Conservation (phyloP, 35 echinoderm and acorn worm genomes). For the Hemicentrotus pulcherrimus region DNA sequence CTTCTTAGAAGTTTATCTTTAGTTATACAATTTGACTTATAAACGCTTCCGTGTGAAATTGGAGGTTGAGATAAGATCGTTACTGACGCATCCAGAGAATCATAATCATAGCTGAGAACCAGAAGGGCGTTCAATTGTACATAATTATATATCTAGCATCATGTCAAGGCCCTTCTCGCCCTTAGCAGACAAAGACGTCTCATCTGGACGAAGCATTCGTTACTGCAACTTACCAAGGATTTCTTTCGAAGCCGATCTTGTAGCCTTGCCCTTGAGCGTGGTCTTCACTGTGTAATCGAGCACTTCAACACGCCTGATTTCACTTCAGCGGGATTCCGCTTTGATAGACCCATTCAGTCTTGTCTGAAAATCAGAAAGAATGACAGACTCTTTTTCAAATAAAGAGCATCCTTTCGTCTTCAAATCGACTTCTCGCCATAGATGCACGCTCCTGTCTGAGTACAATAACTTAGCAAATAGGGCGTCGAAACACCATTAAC, state of each 20-base stretch:
- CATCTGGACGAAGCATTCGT: neutral
- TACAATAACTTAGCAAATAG: neutral
- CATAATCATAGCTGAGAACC: too few species aligned
- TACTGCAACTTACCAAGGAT: neutral
- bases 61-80: too few species aligned
- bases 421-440: neutral
- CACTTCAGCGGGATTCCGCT: neutral
- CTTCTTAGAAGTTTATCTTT: too few species aligned
- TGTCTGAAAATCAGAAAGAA: neutral
- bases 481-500: neutral
- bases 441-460: neutral
- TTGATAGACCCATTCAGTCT: neutral
- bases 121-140: too few species aligned
- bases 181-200: too few species aligned
- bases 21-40: too few species aligned
- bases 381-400: neutral
- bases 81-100: too few species aligned
- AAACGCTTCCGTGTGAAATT: too few species aligned
- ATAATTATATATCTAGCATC: too few species aligned
- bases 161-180: too few species aligned
- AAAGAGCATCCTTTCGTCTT: neutral
- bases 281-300: neutral
- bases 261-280: neutral
- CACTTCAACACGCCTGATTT: neutral
- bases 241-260: neutral